Base-by-base conservation (phyloP, 23 tunicate species). In the Diplosoma virens region DNA sequence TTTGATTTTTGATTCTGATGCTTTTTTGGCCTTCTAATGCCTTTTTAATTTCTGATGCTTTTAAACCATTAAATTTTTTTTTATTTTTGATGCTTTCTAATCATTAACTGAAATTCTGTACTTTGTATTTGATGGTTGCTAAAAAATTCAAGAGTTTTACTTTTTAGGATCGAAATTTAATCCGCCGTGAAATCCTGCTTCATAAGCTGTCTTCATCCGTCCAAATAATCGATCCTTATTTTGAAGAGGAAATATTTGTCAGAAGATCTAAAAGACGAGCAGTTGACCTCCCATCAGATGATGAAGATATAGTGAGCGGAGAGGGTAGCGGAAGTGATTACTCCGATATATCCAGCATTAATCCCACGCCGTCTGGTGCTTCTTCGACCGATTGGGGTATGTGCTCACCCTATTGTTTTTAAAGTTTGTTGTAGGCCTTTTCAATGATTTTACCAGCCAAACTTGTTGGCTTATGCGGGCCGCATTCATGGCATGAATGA, bases 261-360 rank as follows among this genome's bases (percentile, higher is more conserved):
- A 52, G 70, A 30, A 48, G 82, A 71, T n/a, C 41, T 16, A 65
- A 75, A 2, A 63, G 85, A 47, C 80, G 73, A 72, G 32, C 33
- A 0, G 11, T 37, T 1, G 27, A 16, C 27, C 77, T 84, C 55
- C 83, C 83, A 6, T 79, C 82, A 9, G 93, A 79, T 41, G 84
- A 79, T 63, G 84, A 72, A 71, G 93, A 87, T 67, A 47, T 55
- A 14, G 33, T 32, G 54, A 18, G 22, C 31, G 35, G 18, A 7
- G 80, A 67, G 25, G 93, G 86, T 1, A 80, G 93, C 32, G 86
- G 93, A 28, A 33, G 32, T 34, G n/a, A n/a, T n/a, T n/a, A n/a
- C n/a, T n/a, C n/a, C n/a, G n/a, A n/a, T n/a, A 6, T 28, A 66
- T 32, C n/a, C 17, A 28, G 47, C 2, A 46, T 35, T 32, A 25